phyloP scores from a whole-genome alignment of 1,140 invertebrate species.

The Panagrolaimus sp. region DNA sequence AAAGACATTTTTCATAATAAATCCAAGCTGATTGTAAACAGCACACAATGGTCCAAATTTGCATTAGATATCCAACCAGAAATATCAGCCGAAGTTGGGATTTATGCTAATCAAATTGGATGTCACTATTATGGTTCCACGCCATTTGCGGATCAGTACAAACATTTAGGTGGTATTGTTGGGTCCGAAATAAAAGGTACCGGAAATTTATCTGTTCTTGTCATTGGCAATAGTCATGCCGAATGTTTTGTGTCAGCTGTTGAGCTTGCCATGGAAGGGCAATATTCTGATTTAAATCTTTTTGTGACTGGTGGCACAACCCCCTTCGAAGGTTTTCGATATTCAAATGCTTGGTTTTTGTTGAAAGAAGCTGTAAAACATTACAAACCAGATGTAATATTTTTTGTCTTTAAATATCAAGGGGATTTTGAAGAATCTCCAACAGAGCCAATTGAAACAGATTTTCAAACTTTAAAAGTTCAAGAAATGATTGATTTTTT shows the following conservation, averaged over 20 bases:
- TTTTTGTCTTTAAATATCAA: background rate
- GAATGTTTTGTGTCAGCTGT: slow-evolving; percentile 1
- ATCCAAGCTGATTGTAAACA: too few species aligned
- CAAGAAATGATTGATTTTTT: slow-evolving; percentile 1
- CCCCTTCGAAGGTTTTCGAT: background rate
- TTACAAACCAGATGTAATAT: background rate
- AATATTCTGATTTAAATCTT: background rate
- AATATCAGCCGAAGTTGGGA: too few species aligned
- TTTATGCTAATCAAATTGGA: too few species aligned
- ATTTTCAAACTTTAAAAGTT: background rate
- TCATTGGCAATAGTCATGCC: slow-evolving; percentile 1
- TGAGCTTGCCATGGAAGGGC: background rate
- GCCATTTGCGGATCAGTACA: too few species aligned
- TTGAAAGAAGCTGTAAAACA: slow-evolving; percentile 11
- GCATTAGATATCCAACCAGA: too few species aligned
- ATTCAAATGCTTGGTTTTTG: background rate
- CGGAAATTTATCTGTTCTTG: background rate
- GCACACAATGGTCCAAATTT: too few species aligned
- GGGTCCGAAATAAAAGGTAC: background rate
- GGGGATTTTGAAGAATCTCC: background rate
- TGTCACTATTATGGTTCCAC: too few species aligned
- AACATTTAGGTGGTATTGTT: background rate
- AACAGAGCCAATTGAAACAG: background rate
- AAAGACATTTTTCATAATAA: too few species aligned
- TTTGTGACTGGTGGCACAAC: background rate